Evolutionary conservation across 2,888 invertebrate genomes (phyloP), one percentile per base, ranked within the genome.

Genomic region (Panzeria rudis): DNA sequence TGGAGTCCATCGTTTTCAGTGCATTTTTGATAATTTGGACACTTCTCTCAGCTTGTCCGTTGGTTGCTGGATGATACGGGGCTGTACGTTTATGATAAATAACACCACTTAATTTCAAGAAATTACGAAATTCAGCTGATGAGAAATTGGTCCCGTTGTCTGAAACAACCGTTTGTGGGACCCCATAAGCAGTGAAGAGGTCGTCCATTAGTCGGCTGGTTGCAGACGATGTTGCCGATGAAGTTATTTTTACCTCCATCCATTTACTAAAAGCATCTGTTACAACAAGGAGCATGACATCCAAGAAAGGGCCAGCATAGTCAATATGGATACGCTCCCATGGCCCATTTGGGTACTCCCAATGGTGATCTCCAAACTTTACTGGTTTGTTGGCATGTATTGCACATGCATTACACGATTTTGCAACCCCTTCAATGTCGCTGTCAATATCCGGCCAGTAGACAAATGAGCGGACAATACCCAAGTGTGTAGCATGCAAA

Each of bases 1-100:
- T 29, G 29, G 29, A 29, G 29, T 5, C 29, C 29, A 29, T 29
- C 29, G 29, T 29, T 29, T 77, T 84, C 0, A 86, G 47, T 13
- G 83, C 76, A 32, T 83, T 86, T 69, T 86, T 83, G 6, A 80
- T n/a, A 1, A 69, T 84, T 38, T 80, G 73, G 29, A 68, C 20
- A 47, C 50, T 68, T 32, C 50, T n/a, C 32, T 68, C 50, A 2
- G 50, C 17, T 64, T 54, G 54, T 5, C 25, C 54, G 54, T 54
- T 54, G 1, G 54, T 54, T 11, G 54, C 23, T n/a, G 54, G 54
- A 25, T 54, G 54, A n/a, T 54, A 54, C 25, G 54, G 54, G 25
- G 54, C 54, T 5, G 54, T n/a, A 25, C 20, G 25, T 25, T 54
- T 54, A 25, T 54, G 54, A 11, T 54, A 54, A 9, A 4, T 54